Evolutionary conservation across 1,140 invertebrate genomes (phyloP).

Genomic region (Melipona quadrifasciata): DNA sequence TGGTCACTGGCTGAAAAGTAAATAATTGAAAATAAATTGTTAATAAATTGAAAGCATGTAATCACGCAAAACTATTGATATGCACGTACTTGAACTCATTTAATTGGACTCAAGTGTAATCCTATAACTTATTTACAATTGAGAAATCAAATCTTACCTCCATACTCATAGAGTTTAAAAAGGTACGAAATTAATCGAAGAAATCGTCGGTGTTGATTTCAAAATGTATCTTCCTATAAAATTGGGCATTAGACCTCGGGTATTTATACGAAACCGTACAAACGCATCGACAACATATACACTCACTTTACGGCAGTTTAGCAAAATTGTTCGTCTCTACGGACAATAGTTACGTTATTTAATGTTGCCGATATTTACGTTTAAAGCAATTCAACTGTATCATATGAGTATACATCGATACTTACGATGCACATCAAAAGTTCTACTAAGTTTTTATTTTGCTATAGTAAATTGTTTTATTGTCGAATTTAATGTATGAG

Average conservation of each 20-base stretch:
- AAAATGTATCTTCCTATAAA: slow-evolving; percentile 29
- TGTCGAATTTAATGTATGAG: not conserved
- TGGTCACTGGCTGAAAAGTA: slow-evolving; percentile 68
- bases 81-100: not conserved
- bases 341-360: not conserved
- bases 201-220: slow-evolving; percentile 33
- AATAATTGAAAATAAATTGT: no score
- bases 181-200: slow-evolving; percentile 42
- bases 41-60: slow-evolving; percentile 12
- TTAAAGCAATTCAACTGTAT: not conserved
- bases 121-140: slow-evolving; percentile 13
- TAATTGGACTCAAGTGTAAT: not conserved
- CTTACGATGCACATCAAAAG: not conserved
- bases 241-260: slow-evolving; percentile 24
- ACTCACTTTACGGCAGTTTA: slow-evolving; percentile 34
- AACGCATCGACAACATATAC: slow-evolving; percentile 8
- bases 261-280: slow-evolving; percentile 51
- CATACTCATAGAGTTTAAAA: slow-evolving; percentile 45
- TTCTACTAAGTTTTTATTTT: not conserved
- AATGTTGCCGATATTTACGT: not conserved
- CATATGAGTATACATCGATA: not conserved
- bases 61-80: not conserved
- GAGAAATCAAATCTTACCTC: slow-evolving; percentile 57
- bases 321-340: slow-evolving; percentile 33
- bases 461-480: not conserved